Evolutionary conservation across 2,888 invertebrate species (phyloP), one percentile per base, ranked within the genome.

Genomic region (Amphimallon solstitiale): DNA sequence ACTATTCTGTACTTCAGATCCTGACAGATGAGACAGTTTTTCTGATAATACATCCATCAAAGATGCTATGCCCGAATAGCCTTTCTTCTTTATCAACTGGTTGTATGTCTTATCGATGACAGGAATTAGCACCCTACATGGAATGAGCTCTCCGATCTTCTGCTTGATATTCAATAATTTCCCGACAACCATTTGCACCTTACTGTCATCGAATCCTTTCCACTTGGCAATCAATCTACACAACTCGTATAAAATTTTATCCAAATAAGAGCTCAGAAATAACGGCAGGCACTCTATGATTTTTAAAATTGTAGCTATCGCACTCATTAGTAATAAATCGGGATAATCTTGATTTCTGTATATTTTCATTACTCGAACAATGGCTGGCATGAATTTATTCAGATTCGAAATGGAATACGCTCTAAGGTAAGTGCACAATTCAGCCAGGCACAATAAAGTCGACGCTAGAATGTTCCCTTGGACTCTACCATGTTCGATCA

Each of bases 181-280:
- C 0, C 84, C 81, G 0, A 87, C 79, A 12, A 90, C 83, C 0
- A 86, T 82, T 0, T 84, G 81, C 0, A 86, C 81, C 78, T 87
- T 86, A 51, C 81, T 83, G 52, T 78, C 75, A 46, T 82, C 82
- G 10, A 83, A 82, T 63, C 87, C 85, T 35, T 83, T 60, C 85
- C 86, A 86, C 75, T 85, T 86, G 0, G 85, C 84, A 1, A 85
- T 76, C 35, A 92, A 79, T 64, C 86, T 84, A 0, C 89, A 86
- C 40, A 92, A 81, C 71, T 90, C 88, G 6, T 84, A 85, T 0
- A 94, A 78, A 34, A 94, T 84, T 72, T 91, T 89, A 71, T 89
- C 88, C 34, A 96, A 83, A 81, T 95, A 95, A 0, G 94, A 93
- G 68, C 94, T 95, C 70, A 97, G 80, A 79, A 97, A 97, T 38